Percentiles rank a stretch among this genome's conserved stretches.
Conservation (phyloP, 2,113 vertebrate genomes). For the Otolemur garnettii region DNA sequence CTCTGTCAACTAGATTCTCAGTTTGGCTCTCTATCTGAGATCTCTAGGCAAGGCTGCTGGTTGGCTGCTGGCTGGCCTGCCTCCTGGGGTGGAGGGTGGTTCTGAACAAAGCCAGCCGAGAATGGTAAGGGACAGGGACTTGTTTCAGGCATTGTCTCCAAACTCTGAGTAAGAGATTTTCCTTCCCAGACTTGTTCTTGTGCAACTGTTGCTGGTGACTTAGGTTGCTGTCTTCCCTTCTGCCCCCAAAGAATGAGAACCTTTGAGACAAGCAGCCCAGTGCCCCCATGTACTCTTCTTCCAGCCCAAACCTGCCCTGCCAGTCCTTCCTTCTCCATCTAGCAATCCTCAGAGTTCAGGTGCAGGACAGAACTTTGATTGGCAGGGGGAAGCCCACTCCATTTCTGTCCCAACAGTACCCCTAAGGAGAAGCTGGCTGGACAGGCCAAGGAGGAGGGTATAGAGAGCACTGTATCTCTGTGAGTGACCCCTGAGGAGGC, state of each 20-base stretch:
- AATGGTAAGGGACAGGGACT: conserved; percentile 63
- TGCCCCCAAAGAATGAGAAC: neutral
- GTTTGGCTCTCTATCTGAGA: neutral
- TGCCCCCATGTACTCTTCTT: neutral
- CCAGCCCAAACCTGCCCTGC: neutral
- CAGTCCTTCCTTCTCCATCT: neutral
- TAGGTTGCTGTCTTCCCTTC: neutral
- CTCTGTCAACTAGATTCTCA: neutral
- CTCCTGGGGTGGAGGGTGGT: neutral
- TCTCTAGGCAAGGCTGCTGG: neutral
- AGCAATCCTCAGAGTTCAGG: neutral
- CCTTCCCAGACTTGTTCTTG: conserved; percentile 65
- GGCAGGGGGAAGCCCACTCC: neutral
- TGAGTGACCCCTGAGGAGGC: neutral
- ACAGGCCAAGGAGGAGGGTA: neutral
- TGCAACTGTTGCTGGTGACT: neutral
- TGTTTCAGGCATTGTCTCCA: conserved; percentile 76
- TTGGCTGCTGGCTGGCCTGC: accelerated
- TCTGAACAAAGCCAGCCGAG: conserved; percentile 68
- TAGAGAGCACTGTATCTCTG: neutral
- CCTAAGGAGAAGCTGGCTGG: neutral
- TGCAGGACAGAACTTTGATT: neutral
- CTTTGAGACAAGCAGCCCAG: neutral
- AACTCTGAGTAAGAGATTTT: conserved; percentile 71
- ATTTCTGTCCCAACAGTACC: neutral